A percentile compares a stretch with the other conserved stretches of the same genome.
Evolutionary conservation across 2,113 vertebrate genomes (phyloP).

Genomic region (Spea multiplicata): DNA sequence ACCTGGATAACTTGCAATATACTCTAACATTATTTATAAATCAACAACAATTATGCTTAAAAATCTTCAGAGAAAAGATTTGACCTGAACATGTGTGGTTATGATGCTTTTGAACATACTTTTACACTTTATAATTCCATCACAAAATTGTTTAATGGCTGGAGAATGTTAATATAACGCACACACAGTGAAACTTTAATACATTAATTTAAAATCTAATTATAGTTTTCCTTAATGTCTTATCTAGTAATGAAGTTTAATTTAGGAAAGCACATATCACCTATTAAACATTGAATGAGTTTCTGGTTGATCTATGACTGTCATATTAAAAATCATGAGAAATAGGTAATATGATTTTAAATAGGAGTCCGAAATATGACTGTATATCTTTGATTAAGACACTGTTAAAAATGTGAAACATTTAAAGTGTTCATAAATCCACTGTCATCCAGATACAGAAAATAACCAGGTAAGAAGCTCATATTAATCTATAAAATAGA

Average conservation of each 20-base stretch:
- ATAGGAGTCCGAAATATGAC: constrained; percentile 3
- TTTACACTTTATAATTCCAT: not conserved
- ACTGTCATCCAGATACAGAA: not conserved
- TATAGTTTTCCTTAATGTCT: constrained; percentile 36
- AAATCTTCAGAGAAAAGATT: not conserved
- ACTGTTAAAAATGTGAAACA: not conserved
- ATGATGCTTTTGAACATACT: not conserved
- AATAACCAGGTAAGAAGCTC: no score
- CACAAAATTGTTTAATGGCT: not conserved
- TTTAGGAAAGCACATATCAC: constrained; percentile 35
- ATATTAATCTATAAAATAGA: no score
- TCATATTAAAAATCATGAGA: constrained; percentile 20
- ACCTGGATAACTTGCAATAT: no score
- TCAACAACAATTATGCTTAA: no score
- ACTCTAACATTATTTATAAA: no score
- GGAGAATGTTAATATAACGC: constrained; percentile 7
- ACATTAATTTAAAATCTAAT: constrained; percentile 44
- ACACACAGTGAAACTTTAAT: constrained; percentile 23
- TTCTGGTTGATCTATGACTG: constrained; percentile 30
- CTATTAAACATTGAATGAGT: constrained; percentile 29
- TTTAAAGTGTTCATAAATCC: not conserved
- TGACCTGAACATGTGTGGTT: not conserved
- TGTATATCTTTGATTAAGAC: constrained; percentile 9
- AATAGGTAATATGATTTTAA: constrained; percentile 27
- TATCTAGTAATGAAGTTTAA: constrained; percentile 41